Evolutionary conservation across 2,888 invertebrate species (phyloP).

Genomic region (Tortricodes alternella): DNA sequence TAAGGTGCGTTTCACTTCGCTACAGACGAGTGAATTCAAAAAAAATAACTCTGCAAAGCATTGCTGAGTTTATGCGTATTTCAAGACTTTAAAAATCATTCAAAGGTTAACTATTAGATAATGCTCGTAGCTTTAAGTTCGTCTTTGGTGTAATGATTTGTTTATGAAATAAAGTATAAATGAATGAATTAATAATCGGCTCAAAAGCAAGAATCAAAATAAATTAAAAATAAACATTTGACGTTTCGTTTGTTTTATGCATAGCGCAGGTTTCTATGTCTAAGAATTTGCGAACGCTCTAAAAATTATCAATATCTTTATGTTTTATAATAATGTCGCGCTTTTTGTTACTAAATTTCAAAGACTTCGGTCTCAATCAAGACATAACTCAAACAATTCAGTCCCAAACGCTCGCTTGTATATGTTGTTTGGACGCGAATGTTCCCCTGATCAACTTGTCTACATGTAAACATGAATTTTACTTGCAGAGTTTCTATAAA

Average conservation of each 20-base stretch:
- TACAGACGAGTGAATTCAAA: slow-evolving; percentile 18
- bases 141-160: too few relatives aligned
- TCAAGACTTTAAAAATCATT: too few relatives aligned
- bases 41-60: too few relatives aligned
- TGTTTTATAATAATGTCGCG: slow-evolving; percentile 33
- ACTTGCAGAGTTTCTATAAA: slow-evolving; percentile 35
- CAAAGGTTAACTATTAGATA: too few relatives aligned
- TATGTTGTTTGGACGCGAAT: slow-evolving; percentile 44
- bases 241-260: slow-evolving; percentile 1
- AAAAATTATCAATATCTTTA: slow-evolving; percentile 1
- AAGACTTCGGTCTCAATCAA: slow-evolving; percentile 38
- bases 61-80: too few relatives aligned
- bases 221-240: background rate
- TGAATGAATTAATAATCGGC: background rate
- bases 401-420: slow-evolving; percentile 37
- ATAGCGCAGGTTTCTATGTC: background rate
- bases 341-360: slow-evolving; percentile 36
- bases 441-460: slow-evolving; percentile 34
- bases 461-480: slow-evolving; percentile 40
- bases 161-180: too few relatives aligned
- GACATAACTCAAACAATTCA: slow-evolving; percentile 39
- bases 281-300: background rate
- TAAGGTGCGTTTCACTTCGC: slow-evolving; percentile 25
- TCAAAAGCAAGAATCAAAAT: background rate
- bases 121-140: too few relatives aligned